phyloP scores from a whole-genome alignment of 1,140 invertebrate species.

The Heliconius hewitsoni region DNA sequence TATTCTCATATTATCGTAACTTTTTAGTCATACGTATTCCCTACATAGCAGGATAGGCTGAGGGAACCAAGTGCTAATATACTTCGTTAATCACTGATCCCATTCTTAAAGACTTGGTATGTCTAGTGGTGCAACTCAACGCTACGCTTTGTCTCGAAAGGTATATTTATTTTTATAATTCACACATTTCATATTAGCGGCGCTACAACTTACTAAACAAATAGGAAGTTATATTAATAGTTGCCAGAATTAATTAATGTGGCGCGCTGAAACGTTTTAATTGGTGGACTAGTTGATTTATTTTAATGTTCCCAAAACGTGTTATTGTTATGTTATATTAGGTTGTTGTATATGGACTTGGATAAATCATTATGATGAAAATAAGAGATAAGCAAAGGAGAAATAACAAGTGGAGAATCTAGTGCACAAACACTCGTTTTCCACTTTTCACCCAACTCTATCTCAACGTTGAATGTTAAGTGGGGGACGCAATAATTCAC shows the following conservation, averaged over 20 bases:
- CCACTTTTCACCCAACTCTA: too few relatives aligned
- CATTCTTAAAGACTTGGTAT: background rate
- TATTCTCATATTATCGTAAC: too few relatives aligned
- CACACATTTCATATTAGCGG: too few relatives aligned
- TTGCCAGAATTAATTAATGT: background rate
- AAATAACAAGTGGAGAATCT: too few relatives aligned
- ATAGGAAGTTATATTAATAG: background rate
- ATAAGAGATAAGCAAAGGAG: too few relatives aligned
- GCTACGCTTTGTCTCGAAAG: background rate
- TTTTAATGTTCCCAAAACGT: background rate
- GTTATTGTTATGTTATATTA: background rate
- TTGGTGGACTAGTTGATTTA: background rate
- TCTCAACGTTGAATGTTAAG: too few relatives aligned
- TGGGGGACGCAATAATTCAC: too few relatives aligned
- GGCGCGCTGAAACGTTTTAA: conserved; percentile 1
- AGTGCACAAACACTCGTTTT: too few relatives aligned
- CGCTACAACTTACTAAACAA: background rate
- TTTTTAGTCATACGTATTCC: background rate
- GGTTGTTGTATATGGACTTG: too few relatives aligned
- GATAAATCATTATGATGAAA: too few relatives aligned
- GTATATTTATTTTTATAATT: too few relatives aligned
- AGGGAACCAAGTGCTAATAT: background rate
- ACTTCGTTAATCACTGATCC: background rate
- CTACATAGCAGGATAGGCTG: background rate
- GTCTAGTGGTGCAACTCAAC: background rate